phyloP scores from a whole-genome alignment of 2,113 vertebrate genomes.

The Saccopteryx leptura region DNA sequence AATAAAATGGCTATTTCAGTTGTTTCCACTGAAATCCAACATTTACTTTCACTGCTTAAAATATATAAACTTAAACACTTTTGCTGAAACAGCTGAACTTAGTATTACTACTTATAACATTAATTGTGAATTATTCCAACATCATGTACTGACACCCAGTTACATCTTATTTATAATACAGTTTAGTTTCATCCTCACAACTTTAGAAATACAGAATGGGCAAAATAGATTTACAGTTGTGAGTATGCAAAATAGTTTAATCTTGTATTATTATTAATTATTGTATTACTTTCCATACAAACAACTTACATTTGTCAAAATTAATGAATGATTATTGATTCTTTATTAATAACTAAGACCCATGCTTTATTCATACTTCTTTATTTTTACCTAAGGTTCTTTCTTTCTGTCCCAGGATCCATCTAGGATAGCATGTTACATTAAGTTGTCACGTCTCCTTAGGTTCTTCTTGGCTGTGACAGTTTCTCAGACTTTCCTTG shows the following conservation, averaged over 20 bases:
- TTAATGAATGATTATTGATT: conserved; percentile 9
- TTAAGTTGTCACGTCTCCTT: background rate
- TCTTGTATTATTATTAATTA: background rate
- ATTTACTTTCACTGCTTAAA: conserved; percentile 6
- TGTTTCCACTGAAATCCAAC: conserved; percentile 50
- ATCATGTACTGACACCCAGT: background rate
- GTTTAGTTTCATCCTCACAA: conserved; percentile 17
- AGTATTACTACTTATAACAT: background rate
- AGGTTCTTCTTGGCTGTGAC: background rate
- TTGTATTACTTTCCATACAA: background rate
- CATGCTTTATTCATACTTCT: background rate
- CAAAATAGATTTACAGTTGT: background rate
- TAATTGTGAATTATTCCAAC: conserved; percentile 6
- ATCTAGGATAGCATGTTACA: background rate
- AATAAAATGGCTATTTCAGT: background rate
- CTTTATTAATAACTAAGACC: conserved; percentile 34
- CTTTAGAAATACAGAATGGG: background rate
- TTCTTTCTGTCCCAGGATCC: background rate
- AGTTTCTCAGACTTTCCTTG: conserved; percentile 36
- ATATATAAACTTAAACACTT: conserved; percentile 56
- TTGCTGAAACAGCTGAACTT: background rate
- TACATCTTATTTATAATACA: conserved; percentile 16
- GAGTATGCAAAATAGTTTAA: background rate
- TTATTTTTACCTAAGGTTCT: conserved; percentile 2
- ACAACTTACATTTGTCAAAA: conserved; percentile 2